A percentile compares a stretch with the other conserved stretches of the same genome.
Evolutionary conservation across 2,113 vertebrate genomes (phyloP).

Genomic region (Dendrocopos noguchii): DNA sequence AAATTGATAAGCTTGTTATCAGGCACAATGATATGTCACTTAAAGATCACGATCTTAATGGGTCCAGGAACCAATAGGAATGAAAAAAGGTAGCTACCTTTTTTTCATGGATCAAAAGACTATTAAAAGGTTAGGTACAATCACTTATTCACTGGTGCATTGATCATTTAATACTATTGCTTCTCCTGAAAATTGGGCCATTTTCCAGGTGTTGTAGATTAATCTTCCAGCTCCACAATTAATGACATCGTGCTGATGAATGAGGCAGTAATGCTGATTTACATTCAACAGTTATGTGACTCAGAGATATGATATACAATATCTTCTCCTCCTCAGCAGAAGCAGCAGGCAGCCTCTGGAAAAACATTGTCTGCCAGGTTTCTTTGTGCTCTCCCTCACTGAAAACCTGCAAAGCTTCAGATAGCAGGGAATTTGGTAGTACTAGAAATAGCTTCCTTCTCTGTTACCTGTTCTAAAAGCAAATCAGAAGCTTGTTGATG

Average conservation of each 20-base stretch:
- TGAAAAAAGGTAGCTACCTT: background rate
- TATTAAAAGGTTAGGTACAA: constrained; percentile 31
- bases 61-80: background rate
- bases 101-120: constrained; percentile 26
- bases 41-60: background rate
- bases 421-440: background rate
- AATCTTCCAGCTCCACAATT: constrained; percentile 73
- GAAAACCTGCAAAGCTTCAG: background rate
- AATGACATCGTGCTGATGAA: constrained; percentile 65
- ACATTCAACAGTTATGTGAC: constrained; percentile 18
- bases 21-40: background rate
- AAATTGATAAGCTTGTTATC: background rate
- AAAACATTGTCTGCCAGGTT: background rate
- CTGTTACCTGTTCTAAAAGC: background rate
- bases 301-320: constrained; percentile 7
- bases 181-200: constrained; percentile 60
- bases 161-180: constrained; percentile 64
- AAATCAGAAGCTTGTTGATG: background rate
- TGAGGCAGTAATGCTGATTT: constrained; percentile 49
- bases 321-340: constrained; percentile 28
- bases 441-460: background rate
- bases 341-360: background rate
- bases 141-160: constrained; percentile 14
- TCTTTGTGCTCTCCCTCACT: background rate
- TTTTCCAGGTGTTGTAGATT: constrained; percentile 72